Evolutionary conservation across 2,113 vertebrate species (phyloP).

Genomic region (Formicarius rufipectus): DNA sequence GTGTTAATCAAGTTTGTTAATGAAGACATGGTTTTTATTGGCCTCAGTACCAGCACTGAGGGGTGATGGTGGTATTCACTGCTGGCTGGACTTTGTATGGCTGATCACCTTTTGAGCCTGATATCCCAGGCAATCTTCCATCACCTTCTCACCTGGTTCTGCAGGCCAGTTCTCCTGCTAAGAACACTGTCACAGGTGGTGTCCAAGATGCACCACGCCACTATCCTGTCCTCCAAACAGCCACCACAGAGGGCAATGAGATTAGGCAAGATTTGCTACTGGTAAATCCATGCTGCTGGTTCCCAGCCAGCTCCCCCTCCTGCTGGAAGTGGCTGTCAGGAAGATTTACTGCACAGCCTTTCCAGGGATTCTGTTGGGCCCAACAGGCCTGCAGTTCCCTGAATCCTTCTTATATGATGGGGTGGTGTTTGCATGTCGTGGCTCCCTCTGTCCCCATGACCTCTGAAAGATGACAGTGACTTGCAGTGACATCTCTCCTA

Average conservation of each 20-base stretch:
- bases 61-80: not conserved
- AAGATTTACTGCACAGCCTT: not conserved
- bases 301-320: not conserved
- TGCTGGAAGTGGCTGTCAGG: not conserved
- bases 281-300: not conserved
- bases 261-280: not conserved
- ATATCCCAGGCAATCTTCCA: not conserved
- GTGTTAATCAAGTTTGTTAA: not conserved
- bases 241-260: not conserved
- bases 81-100: not conserved
- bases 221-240: not conserved
- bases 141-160: not conserved
- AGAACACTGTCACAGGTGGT: rapidly evolving
- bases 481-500: not conserved
- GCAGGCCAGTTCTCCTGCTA: not conserved
- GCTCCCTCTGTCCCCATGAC: not conserved
- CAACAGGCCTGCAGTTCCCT: not conserved
- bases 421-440: not conserved
- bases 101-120: not conserved
- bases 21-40: not conserved
- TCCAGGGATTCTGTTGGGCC: not conserved
- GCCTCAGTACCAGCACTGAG: not conserved
- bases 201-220: not conserved
- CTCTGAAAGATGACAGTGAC: not conserved
- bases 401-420: not conserved